Conservation (phyloP, 2,888 invertebrate species). For the Caenorhabditis sp. region DNA sequence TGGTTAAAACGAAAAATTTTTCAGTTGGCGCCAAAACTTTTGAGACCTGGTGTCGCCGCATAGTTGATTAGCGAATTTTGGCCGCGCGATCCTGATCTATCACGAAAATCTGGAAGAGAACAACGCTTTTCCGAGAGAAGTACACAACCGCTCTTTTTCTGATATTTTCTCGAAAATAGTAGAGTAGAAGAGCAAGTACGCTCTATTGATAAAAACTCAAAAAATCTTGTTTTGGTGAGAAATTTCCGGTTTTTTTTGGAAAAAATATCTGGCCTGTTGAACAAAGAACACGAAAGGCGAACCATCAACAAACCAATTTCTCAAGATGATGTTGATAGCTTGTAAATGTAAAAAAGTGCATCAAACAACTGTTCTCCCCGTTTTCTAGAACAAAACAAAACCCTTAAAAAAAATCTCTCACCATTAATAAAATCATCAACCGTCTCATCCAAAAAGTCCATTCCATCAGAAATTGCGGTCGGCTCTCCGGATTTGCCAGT, state of each 20-base stretch:
- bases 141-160: no score
- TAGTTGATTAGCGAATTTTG: slow-evolving; percentile 36
- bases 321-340: no score
- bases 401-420: not conserved
- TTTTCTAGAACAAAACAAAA: not conserved
- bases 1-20: slow-evolving; percentile 8
- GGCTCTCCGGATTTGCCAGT: slow-evolving; percentile 20
- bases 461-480: slow-evolving; percentile 14
- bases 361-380: not conserved
- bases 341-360: no score
- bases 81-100: slow-evolving; percentile 22
- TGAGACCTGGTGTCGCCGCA: slow-evolving; percentile 32
- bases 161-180: no score
- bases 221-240: no score
- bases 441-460: slow-evolving; percentile 50
- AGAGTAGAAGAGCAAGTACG: no score
- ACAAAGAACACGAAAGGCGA: no score
- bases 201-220: no score
- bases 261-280: no score
- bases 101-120: slow-evolving; percentile 19
- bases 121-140: no score
- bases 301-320: no score
- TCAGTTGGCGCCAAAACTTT: slow-evolving; percentile 11
- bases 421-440: slow-evolving; percentile 30
- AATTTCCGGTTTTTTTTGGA: no score